phyloP scores from a whole-genome alignment of 2,113 vertebrate genomes.

The Theropithecus gelada region DNA sequence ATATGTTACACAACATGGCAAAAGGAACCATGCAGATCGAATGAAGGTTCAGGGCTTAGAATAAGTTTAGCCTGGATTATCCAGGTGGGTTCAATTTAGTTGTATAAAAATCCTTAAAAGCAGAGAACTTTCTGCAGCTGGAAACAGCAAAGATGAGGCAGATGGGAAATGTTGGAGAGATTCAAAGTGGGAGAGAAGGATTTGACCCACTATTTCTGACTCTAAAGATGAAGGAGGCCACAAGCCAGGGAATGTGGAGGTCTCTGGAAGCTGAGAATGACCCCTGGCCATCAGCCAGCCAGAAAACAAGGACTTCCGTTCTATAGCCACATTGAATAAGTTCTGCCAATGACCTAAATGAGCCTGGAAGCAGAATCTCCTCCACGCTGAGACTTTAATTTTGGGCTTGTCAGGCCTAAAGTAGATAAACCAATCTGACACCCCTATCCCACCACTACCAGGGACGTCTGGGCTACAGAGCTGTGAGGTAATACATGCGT shows the following conservation, averaged over 20 bases:
- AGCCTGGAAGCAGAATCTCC: not conserved
- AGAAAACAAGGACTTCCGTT: not conserved
- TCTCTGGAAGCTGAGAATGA: not conserved
- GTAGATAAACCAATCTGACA: not conserved
- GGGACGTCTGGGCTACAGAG: not conserved
- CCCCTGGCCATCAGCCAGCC: not conserved
- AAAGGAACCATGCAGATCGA: not conserved
- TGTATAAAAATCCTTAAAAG: not conserved
- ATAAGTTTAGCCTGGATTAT: not conserved
- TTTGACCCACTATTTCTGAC: not conserved
- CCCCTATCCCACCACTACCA: not conserved
- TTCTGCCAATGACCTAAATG: not conserved
- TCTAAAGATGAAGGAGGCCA: not conserved
- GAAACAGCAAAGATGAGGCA: rapidly evolving
- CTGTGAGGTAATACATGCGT: not conserved
- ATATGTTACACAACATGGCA: not conserved
- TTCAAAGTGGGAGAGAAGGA: not conserved
- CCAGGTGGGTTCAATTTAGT: not conserved
- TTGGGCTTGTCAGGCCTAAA: not conserved
- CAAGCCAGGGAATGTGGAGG: not conserved
- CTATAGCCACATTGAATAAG: not conserved
- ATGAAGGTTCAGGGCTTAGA: not conserved
- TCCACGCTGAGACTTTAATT: not conserved
- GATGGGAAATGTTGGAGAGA: not conserved
- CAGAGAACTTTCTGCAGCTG: not conserved